Base-by-base conservation (phyloP, 2,113 vertebrate species). In the Oreochromis aureus region DNA sequence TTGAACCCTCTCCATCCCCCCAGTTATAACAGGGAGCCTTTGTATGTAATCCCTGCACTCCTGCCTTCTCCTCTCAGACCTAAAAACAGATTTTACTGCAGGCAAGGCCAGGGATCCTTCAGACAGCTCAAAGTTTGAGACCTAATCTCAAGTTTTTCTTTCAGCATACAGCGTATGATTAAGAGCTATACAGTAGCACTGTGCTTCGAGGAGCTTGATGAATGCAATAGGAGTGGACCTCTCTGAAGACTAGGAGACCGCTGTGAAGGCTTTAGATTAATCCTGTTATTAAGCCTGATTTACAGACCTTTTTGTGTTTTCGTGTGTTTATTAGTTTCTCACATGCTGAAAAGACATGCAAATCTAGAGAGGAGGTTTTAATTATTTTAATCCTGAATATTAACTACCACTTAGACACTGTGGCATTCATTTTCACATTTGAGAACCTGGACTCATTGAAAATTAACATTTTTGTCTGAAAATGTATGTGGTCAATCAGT, bases 1-100 rank as follows among this genome's bases (percentile, higher is more conserved):
- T 86, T 92, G 83, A 92, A 93, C 85, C 84, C 79, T 88, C 69
- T 85, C 80, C 87, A 81, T 55, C 87, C 76, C 56, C 90, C 82
- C 71, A 79, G 78, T 83, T 55, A 15, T 84, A 87, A 89, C 82
- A 90, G 87, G 78, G 51, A 69, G 56, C 73, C 41, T 81, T 94
- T 90, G 91, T 91, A 44, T 18, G 46, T 86, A 90, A 89, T 92
- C 83, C 87, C 58, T 6, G 32, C 48, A 32, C 90, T 85, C 86
- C 55, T 32, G 51, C 30, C 53, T 48, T 48, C 59, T 73, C 41
- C 48, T 24, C 86, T 53, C 10, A 82, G n/a, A 63, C 81, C 54
- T 56, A 53, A 22, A 59, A 30, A 66, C 30, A 83, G 63, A 71
- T 59, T 89, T 83, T 82, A 36, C 85, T 86, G 41, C 69, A 15